Conservation (phyloP, 2,888 invertebrate species). For the Acronicta alni region DNA sequence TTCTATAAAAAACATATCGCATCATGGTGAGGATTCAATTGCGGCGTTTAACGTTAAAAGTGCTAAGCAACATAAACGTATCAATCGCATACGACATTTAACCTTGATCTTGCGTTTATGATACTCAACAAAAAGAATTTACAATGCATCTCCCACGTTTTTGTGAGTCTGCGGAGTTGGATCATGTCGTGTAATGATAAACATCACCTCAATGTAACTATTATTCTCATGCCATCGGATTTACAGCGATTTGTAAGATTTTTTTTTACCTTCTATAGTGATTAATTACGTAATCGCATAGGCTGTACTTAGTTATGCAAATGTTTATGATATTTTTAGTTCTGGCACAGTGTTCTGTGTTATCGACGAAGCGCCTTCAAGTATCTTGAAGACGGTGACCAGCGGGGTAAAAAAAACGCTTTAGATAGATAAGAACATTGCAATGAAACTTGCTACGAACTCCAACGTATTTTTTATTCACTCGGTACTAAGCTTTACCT, state of each 20-base stretch:
- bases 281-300: background rate
- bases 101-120: slow-evolving; percentile 67
- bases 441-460: too few relatives aligned
- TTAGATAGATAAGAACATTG: too few relatives aligned
- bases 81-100: slow-evolving; percentile 49
- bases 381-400: too few relatives aligned
- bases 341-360: background rate
- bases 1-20: too few relatives aligned
- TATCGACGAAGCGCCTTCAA: too few relatives aligned
- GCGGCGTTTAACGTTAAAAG: slow-evolving; percentile 14
- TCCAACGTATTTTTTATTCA: too few relatives aligned
- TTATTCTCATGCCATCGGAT: slow-evolving; percentile 39
- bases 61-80: slow-evolving; percentile 28
- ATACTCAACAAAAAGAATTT: slow-evolving; percentile 60
- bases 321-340: background rate
- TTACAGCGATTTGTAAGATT: slow-evolving; percentile 28
- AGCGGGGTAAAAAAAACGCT: too few relatives aligned
- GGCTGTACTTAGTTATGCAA: background rate
- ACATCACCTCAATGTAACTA: slow-evolving; percentile 44
- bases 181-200: slow-evolving; percentile 68
- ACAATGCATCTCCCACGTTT: slow-evolving; percentile 70
- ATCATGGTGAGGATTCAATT: slow-evolving; percentile 18
- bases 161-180: slow-evolving; percentile 61
- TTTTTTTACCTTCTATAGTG: too few relatives aligned
- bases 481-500: too few relatives aligned